Base-by-base conservation (phyloP, 1,140 invertebrate species). In the Brachionus rubens region DNA sequence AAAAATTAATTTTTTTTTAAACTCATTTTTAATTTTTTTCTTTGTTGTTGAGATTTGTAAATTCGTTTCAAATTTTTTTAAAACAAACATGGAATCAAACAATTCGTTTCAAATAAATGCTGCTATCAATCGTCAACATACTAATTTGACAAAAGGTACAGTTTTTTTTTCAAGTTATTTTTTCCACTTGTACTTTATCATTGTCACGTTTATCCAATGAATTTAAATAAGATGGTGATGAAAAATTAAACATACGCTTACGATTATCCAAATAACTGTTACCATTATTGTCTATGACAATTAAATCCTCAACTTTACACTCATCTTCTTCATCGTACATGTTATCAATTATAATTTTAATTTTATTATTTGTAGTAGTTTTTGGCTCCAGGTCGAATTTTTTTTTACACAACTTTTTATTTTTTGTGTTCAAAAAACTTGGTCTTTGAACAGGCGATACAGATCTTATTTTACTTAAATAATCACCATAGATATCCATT, bases 1-100 rank as follows among this genome's bases (percentile, higher is more conserved):
- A n/a, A 48, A 48, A n/a, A 16, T 48, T 48, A 1, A 48, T 12
- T 16, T 59, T 41, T 59, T n/a, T n/a, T n/a, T n/a, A n/a, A n/a
- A n/a, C n/a, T n/a, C n/a, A n/a, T n/a, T n/a, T n/a, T n/a, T n/a
- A n/a, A n/a, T n/a, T n/a, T n/a, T n/a, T n/a, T n/a, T n/a, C n/a
- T n/a, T n/a, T n/a, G n/a, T n/a, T n/a, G n/a, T n/a, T n/a, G n/a
- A n/a, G n/a, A n/a, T n/a, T n/a, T n/a, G n/a, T n/a, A n/a, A n/a
- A n/a, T n/a, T n/a, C n/a, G n/a, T n/a, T n/a, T n/a, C n/a, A n/a
- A n/a, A n/a, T n/a, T n/a, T n/a, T n/a, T n/a, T n/a, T n/a, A n/a
- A n/a, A n/a, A n/a, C n/a, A n/a, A n/a, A n/a, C n/a, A 52, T 59
- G 54, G 54, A 59, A 59, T 59, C 54, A 59, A 65, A 65, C 59